Evolutionary conservation across 2,113 vertebrate genomes (phyloP).

Genomic region (Bufo gargarizans): DNA sequence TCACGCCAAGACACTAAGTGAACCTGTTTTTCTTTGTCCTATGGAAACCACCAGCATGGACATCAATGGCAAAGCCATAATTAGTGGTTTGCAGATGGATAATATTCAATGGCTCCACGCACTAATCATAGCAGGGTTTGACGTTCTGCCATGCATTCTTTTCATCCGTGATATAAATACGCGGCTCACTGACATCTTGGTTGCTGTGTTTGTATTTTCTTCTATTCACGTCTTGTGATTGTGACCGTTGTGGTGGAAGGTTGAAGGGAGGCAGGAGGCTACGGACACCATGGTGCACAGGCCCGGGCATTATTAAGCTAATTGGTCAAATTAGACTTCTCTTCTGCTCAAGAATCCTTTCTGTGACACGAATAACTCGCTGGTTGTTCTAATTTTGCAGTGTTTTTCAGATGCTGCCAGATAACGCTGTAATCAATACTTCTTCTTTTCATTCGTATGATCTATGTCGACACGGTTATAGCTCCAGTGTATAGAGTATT

Average conservation of each 20-base stretch:
- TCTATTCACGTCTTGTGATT: conserved; percentile 32
- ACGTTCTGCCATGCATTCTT: conserved; percentile 38
- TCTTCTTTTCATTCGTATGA: conserved; percentile 42
- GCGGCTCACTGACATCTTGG: conserved; percentile 43
- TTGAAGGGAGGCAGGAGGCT: conserved; percentile 17
- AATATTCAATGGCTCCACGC: conserved; percentile 28
- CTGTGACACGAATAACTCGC: conserved; percentile 34
- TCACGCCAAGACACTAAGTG: conserved; percentile 22
- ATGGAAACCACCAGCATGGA: conserved; percentile 18
- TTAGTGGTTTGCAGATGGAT: conserved; percentile 30
- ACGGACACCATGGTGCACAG: conserved; percentile 20
- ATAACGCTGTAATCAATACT: conserved; percentile 38
- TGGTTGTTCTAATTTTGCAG: conserved; percentile 48
- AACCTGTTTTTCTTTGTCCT: conserved; percentile 10
- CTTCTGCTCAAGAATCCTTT: conserved; percentile 37
- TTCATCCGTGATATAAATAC: conserved; percentile 41
- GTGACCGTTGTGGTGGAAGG: conserved; percentile 43
- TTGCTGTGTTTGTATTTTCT: conserved; percentile 29
- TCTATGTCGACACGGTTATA: conserved; percentile 33
- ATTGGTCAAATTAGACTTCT: conserved; percentile 48
- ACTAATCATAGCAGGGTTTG: conserved; percentile 36
- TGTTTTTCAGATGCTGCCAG: conserved; percentile 51
- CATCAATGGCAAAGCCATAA: conserved; percentile 36
- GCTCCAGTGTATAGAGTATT: conserved; percentile 20
- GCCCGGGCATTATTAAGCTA: conserved; percentile 29